Evolutionary conservation across 1,140 invertebrate genomes (phyloP).

Genomic region (Lordiphosa clarofinis): DNA sequence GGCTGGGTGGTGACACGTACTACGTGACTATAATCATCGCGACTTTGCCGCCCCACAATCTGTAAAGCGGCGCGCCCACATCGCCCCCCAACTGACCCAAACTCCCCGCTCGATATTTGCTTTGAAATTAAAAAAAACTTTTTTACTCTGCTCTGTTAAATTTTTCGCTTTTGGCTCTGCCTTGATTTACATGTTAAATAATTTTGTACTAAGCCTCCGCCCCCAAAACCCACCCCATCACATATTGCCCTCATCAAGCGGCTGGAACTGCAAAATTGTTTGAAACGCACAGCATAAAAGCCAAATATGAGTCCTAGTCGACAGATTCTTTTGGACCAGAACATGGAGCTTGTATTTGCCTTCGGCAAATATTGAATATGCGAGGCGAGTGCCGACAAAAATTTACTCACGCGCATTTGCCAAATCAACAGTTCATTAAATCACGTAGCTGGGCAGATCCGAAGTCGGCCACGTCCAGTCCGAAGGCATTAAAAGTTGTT

Average conservation of each 20-base stretch:
- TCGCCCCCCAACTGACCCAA: slow-evolving; percentile 22
- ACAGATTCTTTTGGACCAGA: slow-evolving; percentile 8
- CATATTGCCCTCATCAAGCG: slow-evolving; percentile 3
- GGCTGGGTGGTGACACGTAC: slow-evolving; percentile 58
- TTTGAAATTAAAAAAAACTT: slow-evolving; percentile 78
- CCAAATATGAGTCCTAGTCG: slow-evolving; percentile 55
- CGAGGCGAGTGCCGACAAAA: slow-evolving; percentile 21
- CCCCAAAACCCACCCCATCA: background rate
- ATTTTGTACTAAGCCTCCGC: slow-evolving; percentile 41
- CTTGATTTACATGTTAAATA: slow-evolving; percentile 77
- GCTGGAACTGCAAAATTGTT: slow-evolving; percentile 44
- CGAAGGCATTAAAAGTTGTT: slow-evolving; percentile 4
- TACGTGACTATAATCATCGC: slow-evolving; percentile 75
- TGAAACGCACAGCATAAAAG: slow-evolving; percentile 59
- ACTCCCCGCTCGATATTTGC: slow-evolving; percentile 48
- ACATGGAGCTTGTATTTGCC: slow-evolving; percentile 19
- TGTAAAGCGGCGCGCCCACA: slow-evolving; percentile 13
- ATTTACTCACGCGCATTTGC: slow-evolving; percentile 44
- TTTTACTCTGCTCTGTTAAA: slow-evolving; percentile 64
- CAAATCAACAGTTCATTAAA: slow-evolving; percentile 71
- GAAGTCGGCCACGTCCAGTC: slow-evolving; percentile 15
- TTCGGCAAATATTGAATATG: slow-evolving; percentile 49
- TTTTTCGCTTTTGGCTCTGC: slow-evolving; percentile 46
- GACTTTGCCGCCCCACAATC: slow-evolving; percentile 53
- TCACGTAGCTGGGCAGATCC: slow-evolving; percentile 19